Evolutionary conservation across 2,113 vertebrate species (phyloP).

Genomic region (Rhabdomys dilectus): DNA sequence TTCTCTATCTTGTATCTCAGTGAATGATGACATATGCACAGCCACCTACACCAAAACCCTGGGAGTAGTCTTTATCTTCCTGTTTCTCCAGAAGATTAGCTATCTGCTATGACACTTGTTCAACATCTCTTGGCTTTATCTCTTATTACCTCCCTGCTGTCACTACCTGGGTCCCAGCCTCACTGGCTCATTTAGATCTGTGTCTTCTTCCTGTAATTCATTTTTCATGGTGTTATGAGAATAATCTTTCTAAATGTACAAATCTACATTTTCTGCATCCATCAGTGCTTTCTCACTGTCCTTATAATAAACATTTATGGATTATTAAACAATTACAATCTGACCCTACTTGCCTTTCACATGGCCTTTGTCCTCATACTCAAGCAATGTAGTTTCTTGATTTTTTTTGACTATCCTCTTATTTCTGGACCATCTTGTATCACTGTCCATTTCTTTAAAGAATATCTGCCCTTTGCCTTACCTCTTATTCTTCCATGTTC

Average conservation of each 20-base stretch:
- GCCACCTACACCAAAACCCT: neutral
- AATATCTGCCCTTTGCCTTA: neutral
- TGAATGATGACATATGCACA: neutral
- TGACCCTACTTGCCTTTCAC: neutral
- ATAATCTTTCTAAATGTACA: slow-evolving; percentile 46
- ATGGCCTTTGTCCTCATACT: slow-evolving; percentile 29
- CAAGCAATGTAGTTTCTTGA: neutral
- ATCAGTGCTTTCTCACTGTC: slow-evolving; percentile 25
- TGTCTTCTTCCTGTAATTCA: neutral
- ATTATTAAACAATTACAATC: slow-evolving; percentile 46
- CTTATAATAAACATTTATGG: neutral
- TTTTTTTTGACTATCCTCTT: slow-evolving; percentile 53
- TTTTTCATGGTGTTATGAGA: neutral
- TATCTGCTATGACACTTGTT: neutral
- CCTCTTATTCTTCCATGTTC: neutral
- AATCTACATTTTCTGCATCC: slow-evolving; percentile 44
- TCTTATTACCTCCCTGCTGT: neutral
- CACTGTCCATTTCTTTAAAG: neutral
- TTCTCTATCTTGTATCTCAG: neutral
- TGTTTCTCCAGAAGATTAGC: neutral
- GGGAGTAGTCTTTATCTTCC: neutral
- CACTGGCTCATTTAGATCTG: neutral
- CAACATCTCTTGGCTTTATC: neutral
- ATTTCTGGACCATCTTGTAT: neutral
- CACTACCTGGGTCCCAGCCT: neutral